These are phyloP conservation scores for Matsumurasca onukii DNA, from an alignment of 1,140 invertebrate genomes.

Conservation along the genomic window DNA sequence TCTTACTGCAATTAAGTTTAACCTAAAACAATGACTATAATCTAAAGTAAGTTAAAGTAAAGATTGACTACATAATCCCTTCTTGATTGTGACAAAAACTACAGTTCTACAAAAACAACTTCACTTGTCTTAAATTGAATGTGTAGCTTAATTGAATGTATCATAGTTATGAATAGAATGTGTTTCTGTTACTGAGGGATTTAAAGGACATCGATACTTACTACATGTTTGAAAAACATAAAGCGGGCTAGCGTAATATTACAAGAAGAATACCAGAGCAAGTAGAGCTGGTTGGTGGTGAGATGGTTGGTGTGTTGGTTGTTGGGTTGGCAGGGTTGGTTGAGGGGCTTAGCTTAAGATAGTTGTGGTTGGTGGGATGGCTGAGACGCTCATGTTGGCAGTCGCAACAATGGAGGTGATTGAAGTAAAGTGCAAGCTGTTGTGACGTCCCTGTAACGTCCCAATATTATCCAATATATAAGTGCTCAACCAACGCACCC, in stretches of 20 bases:
- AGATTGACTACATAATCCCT: too few relatives aligned
- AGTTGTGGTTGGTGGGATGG: constrained; percentile 33
- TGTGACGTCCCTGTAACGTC: constrained; percentile 38
- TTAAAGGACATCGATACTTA: too few relatives aligned
- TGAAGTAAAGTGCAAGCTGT: constrained; percentile 35
- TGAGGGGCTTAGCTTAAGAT: constrained; percentile 34
- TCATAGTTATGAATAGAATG: too few relatives aligned
- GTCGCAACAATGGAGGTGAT: constrained; percentile 36
- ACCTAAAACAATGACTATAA: too few relatives aligned
- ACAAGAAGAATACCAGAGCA: constrained; percentile 31
- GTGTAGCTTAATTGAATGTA: too few relatives aligned
- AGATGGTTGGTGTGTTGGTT: constrained; percentile 36
- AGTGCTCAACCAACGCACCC: background rate
- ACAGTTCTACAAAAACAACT: too few relatives aligned
- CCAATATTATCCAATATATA: constrained; percentile 33
- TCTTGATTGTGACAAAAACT: too few relatives aligned
- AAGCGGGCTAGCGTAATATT: constrained; percentile 29
- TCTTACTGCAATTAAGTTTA: too few relatives aligned
- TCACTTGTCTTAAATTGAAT: too few relatives aligned
- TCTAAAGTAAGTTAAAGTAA: too few relatives aligned
- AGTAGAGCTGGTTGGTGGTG: constrained; percentile 35
- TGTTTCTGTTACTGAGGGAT: too few relatives aligned
- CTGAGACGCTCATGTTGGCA: constrained; percentile 32
- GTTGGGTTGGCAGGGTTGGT: constrained; percentile 35
- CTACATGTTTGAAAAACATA: constrained; percentile 8